Evolutionary conservation across 2,113 vertebrate genomes (phyloP), one percentile per base, ranked within the genome.

Genomic region (Bettongia penicillata): DNA sequence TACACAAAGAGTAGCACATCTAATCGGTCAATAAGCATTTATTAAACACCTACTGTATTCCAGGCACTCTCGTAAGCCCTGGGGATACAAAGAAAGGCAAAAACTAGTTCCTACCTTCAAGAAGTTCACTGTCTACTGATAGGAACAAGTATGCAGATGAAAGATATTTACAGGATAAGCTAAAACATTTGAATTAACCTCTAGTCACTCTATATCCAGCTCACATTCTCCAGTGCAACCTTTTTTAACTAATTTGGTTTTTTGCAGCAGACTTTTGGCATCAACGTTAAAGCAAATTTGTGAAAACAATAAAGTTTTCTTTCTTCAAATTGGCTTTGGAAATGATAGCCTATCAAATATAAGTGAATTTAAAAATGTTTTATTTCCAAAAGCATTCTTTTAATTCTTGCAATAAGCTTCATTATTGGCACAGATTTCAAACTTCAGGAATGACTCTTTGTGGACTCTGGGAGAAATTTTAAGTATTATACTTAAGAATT

Each of bases 121-220:
- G 68, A 6, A 23, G 7, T 0, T 43, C 19, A 23, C n/a, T 8
- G 16, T 22, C n/a, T 43, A 43, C n/a, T 43, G n/a, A 0, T 1
- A 0, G 2, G 22, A 84, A 84, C n/a, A 68, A 68, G 28, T 61
- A 14, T 61, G 31, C 4, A 68, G 1, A 28, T 28, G 9, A 8
- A 57, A n/a, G 3, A 77, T 37, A 77, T 0, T 19, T 22, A 19
- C 4, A 77, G 37, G 61, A 77, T 8, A 84, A 84, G n/a, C n/a
- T 43, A 84, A 8, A 84, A 84, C 6, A 43, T 84, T 43, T 84
- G 37, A 84, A 23, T 84, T 61, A 68, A 84, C 6, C 3, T 43
- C 16, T 43, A 84, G 6, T 84, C 4, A 22, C n/a, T 43, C 37
- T 16, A 77, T 19, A 77, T 77, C 12, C 12, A 77, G 12, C 3